These are phyloP conservation scores for Epicampocera succincta DNA, from an alignment of 2,888 invertebrate species.

Conservation along the genomic window DNA sequence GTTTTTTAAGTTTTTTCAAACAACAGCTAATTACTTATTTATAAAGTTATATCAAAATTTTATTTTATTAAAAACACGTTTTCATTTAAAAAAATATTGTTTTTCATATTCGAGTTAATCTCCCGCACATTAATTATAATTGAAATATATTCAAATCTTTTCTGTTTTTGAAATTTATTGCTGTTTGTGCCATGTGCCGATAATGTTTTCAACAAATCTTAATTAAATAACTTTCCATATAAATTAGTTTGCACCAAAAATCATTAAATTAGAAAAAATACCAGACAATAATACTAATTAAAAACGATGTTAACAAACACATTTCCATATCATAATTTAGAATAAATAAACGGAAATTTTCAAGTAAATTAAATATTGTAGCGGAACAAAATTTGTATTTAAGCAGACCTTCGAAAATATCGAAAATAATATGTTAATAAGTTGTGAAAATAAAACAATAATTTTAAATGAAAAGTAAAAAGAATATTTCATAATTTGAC, in stretches of 20 bases:
- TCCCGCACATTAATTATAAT: no score
- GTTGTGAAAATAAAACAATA: conserved; percentile 33
- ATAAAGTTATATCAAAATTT: no score
- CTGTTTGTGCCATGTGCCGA: background rate
- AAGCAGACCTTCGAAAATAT: conserved; percentile 39
- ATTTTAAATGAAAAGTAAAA: conserved; percentile 3
- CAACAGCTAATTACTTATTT: no score
- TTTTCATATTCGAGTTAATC: no score
- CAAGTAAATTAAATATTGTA: conserved; percentile 19
- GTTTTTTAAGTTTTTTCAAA: no score
- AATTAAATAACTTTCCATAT: conserved; percentile 33
- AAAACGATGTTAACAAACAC: conserved; percentile 14
- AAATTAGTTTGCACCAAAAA: conserved; percentile 39
- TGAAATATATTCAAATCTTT: no score
- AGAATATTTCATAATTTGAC: conserved; percentile 54
- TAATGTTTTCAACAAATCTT: conserved; percentile 11
- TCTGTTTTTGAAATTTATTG: background rate
- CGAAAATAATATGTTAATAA: conserved; percentile 21
- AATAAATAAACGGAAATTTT: conserved; percentile 21
- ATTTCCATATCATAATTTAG: no score
- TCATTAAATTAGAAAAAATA: conserved; percentile 12
- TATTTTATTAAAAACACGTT: no score
- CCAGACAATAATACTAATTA: conserved; percentile 31
- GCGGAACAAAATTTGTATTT: conserved; percentile 41
- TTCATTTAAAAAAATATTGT: no score